phyloP scores from a whole-genome alignment of 2,113 vertebrate species.

The Pterocles orientalis region DNA sequence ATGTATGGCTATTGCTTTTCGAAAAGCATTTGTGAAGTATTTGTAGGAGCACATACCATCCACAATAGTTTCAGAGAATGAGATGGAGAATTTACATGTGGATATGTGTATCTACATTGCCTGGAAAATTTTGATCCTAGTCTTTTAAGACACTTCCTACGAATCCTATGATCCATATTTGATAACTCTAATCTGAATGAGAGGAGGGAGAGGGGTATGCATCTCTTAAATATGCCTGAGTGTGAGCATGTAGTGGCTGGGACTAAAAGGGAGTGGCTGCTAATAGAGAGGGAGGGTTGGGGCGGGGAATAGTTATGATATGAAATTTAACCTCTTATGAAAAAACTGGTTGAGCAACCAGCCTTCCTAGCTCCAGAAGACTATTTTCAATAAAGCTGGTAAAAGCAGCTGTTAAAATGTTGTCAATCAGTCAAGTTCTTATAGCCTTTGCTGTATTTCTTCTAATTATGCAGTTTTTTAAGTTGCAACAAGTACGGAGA shows the following conservation, averaged over 20 bases:
- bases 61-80: neutral
- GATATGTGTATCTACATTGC: neutral
- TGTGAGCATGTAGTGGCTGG: neutral
- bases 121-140: neutral
- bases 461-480: constrained; percentile 27
- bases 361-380: neutral
- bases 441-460: neutral
- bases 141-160: neutral
- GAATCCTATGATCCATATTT: neutral
- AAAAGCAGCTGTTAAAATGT: neutral
- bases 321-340: neutral
- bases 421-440: constrained; percentile 30
- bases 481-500: constrained; percentile 35
- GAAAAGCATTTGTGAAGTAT: constrained; percentile 11
- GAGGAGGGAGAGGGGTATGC: neutral
- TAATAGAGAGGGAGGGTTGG: constrained; percentile 8
- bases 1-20: constrained; percentile 3
- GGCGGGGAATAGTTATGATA: neutral
- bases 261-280: constrained; percentile 6
- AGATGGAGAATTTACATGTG: neutral
- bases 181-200: neutral
- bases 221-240: neutral
- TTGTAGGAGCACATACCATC: neutral
- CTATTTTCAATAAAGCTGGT: neutral
- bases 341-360: constrained; percentile 13